Base-by-base conservation (phyloP, 1,140 invertebrate genomes). In the Aphelinus certus region DNA sequence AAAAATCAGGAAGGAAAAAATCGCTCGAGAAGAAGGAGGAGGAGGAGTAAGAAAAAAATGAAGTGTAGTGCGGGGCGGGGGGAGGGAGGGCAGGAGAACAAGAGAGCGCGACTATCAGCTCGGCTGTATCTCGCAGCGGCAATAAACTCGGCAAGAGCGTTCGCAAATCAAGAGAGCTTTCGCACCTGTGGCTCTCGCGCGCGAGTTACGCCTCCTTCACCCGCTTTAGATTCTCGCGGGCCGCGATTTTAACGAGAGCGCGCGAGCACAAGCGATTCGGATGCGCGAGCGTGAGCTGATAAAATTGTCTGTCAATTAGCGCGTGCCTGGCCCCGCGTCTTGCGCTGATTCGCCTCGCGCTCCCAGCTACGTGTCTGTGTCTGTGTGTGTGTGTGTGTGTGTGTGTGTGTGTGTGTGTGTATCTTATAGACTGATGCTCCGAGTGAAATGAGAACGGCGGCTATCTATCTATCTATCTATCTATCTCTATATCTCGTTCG, bases 291-390 rank as follows among this genome's bases (percentile, higher is more conserved):
- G 26, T 0, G 56, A 61, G 43, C 48, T 48, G 10, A 3, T 3
- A 73, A 73, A 55, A 67, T 58, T 67, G 64, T 73, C 71, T 61
- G 57, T 73, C 56, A 73, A 67, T 73, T 73, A 73, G 47, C 64
- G 64, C 7, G 26, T n/a, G 7, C 10, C 42, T 10, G 51, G 53
- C 51, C n/a, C n/a, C 53, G 26, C 26, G 26, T 26, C 26, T 26
- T 26, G 2, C 51, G 42, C 65, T n/a, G 65, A 65, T 53, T 67
- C 53, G 53, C 26, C 26, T 26, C 26, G 51, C 3, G 43, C 53
- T n/a, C 51, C 63, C 2, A 9, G 26, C 26, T 26, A 26, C 0
- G 26, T 26, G 26, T 26, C 26, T 26, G 26, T 26, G 26, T 26
- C 26, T 26, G 26, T 26, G 26, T 26, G 26, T 26, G 26, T 26